Base-by-base conservation (phyloP, 2,888 invertebrate species). In the Cosmia pyralina region DNA sequence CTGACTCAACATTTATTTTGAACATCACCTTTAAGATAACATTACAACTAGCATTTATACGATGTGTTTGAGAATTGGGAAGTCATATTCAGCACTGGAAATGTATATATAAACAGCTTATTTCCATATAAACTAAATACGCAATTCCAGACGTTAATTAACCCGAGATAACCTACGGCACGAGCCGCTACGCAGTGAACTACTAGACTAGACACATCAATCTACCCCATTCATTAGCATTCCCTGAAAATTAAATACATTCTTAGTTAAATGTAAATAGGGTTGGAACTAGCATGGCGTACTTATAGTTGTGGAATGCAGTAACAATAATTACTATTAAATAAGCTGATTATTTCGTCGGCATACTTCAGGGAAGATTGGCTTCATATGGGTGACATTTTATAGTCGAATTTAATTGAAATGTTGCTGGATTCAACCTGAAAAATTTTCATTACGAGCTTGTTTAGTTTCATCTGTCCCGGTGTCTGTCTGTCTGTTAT, bases 141-240 rank as follows among this genome's bases (percentile, higher is more conserved):
- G 69, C 82, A 82, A 77, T 69, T 57, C 69, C 69, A 48, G 66
- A 63, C 55, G 38, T 6, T 71, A 77, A 82, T 82, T 82, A 85
- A 85, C 85, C 82, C 22, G 1, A 69, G 82, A 82, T 82, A 63
- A 41, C 79, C 69, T 41, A 15, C 7, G 64, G 72, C 83, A 82
- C 78, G 85, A 85, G 85, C 83, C 82, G 64, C 72, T 81, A 66
- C 81, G 72, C 77, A 82, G 48, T 69, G 46, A 59, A 69, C 59
- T 65, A 38, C 38, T 38, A 38, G 6, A 65, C 34, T 19, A 62
- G 34, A 75, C 67, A 0, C 55, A 81, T 84, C 75, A 81, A 81
- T 76, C 65, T 41, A 28, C 38, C 65, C 3, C 55, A 69, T 76
- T 76, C 58, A 55, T 58, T 50, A 19, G 1, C 19, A 15, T 15